phyloP scores from a whole-genome alignment of 2,888 invertebrate species.

The Nycteola revayana region DNA sequence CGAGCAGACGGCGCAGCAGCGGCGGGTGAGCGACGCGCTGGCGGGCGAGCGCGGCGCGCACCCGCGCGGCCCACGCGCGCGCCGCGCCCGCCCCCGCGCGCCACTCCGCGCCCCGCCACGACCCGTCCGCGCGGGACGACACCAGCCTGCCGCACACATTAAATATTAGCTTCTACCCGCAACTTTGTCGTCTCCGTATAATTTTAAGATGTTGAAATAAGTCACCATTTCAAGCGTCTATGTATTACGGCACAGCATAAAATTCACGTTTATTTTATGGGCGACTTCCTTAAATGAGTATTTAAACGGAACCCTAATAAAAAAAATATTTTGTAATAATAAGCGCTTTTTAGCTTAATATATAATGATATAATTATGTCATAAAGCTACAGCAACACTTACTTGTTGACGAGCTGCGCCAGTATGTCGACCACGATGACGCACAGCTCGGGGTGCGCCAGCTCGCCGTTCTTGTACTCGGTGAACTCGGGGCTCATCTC shows the following conservation, averaged over 20 bases:
- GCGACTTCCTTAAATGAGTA: too few species aligned
- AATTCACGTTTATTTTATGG: too few species aligned
- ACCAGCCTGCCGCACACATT: conserved; percentile 30
- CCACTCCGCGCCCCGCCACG: conserved; percentile 13
- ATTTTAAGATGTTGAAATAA: too few species aligned
- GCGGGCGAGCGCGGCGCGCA: conserved; percentile 42
- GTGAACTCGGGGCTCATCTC: conserved; percentile 43
- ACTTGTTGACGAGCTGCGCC: conserved; percentile 81
- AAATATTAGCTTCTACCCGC: too few species aligned
- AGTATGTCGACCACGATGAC: conserved; percentile 82
- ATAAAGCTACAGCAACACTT: too few species aligned
- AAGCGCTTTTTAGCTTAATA: too few species aligned
- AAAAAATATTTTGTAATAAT: too few species aligned
- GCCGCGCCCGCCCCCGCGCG: conserved; percentile 37
- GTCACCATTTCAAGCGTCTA: too few species aligned
- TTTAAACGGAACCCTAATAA: too few species aligned
- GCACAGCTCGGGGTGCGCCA: conserved; percentile 82
- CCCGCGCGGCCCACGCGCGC: conserved; percentile 55
- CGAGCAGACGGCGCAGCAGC: conserved; percentile 49
- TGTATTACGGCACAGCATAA: too few species aligned
- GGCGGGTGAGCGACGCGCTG: conserved; percentile 39
- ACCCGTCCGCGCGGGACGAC: conserved; percentile 17
- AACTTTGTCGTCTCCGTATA: too few species aligned
- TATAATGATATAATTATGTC: too few species aligned
- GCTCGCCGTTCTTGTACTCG: conserved; percentile 58